A percentile compares a stretch with the other conserved stretches of the same genome.
phyloP scores from a whole-genome alignment of 2,888 invertebrate genomes.

The Limenitis camilla region DNA sequence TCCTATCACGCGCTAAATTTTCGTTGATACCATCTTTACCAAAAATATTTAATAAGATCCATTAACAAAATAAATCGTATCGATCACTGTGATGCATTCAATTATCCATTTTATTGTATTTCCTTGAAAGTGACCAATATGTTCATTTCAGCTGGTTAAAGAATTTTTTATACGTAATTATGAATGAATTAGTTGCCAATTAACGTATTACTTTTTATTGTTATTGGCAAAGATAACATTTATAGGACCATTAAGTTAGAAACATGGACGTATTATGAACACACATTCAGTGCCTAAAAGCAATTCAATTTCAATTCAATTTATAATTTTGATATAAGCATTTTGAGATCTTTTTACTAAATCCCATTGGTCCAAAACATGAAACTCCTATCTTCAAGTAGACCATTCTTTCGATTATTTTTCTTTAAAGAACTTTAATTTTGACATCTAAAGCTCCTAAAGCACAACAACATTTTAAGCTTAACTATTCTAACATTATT shows the following conservation, averaged over 20 bases:
- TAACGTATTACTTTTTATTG: slow-evolving; percentile 7
- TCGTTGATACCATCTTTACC: background rate
- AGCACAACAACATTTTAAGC: too few species aligned
- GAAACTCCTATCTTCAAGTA: too few species aligned
- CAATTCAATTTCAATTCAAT: too few species aligned
- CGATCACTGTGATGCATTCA: slow-evolving; percentile 1
- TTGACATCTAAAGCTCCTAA: too few species aligned
- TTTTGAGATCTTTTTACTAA: too few species aligned
- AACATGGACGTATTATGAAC: background rate
- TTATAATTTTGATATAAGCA: too few species aligned
- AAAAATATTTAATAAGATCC: background rate
- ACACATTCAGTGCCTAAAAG: too few species aligned
- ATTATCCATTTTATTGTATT: slow-evolving; percentile 15
- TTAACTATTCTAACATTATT: too few species aligned
- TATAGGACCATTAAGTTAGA: background rate
- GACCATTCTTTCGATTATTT: too few species aligned
- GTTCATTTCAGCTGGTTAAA: slow-evolving; percentile 6
- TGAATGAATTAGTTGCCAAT: slow-evolving; percentile 4
- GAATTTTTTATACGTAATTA: slow-evolving; percentile 6
- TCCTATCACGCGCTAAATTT: background rate
- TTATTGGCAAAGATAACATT: slow-evolving; percentile 9
- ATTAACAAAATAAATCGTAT: slow-evolving; percentile 15
- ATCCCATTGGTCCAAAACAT: too few species aligned
- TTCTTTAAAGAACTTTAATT: too few species aligned
- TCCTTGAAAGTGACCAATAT: slow-evolving; percentile 5